Evolutionary conservation across 2,797 vertebrate genomes (phyloP).

Genomic region (Linurgus olivaceus): DNA sequence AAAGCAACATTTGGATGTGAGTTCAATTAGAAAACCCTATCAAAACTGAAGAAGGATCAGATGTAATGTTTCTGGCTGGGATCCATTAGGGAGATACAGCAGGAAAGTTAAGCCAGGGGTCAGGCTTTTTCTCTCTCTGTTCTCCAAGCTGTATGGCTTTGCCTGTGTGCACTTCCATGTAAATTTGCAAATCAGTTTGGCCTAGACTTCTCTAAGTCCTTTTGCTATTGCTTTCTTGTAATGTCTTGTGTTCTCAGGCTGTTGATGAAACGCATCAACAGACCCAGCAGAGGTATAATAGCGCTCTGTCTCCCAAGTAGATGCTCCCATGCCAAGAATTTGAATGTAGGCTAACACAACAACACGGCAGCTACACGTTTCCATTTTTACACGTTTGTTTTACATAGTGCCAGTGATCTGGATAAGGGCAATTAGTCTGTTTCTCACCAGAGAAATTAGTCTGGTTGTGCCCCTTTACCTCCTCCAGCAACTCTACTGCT

Average conservation of each 20-base stretch:
- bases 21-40: slow-evolving; percentile 6
- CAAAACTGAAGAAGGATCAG: slow-evolving; percentile 14
- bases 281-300: not conserved
- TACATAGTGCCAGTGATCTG: slow-evolving; percentile 45
- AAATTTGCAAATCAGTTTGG: not conserved
- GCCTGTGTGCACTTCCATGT: not conserved
- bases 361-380: slow-evolving; percentile 43
- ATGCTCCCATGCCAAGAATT: not conserved
- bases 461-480: slow-evolving; percentile 5
- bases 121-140: not conserved
- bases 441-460: slow-evolving; percentile 40
- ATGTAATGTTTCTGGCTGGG: slow-evolving; percentile 2
- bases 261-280: not conserved
- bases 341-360: slow-evolving; percentile 29
- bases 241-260: not conserved
- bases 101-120: not conserved
- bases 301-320: not conserved
- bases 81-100: not conserved
- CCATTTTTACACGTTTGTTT: slow-evolving; percentile 58
- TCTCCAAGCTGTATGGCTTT: not conserved
- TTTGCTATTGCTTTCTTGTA: not conserved
- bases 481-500: slow-evolving; percentile 21
- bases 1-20: not conserved
- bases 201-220: not conserved
- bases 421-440: slow-evolving; percentile 41